Conservation (phyloP, 92 coral and sea anemone genomes). For the Parazoanthus darwini region DNA sequence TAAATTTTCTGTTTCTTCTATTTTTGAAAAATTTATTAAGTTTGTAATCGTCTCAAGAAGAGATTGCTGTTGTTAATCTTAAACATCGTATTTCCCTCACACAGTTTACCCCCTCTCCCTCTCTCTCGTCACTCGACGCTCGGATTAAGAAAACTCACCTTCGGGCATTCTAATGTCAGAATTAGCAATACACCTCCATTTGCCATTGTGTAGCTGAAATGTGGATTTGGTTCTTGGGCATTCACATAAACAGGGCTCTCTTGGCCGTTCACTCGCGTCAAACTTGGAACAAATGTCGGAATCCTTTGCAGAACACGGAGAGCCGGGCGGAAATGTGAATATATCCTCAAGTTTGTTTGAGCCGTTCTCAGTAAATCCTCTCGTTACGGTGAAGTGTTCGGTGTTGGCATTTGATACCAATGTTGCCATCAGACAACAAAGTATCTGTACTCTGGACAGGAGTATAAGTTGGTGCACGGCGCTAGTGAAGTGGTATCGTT, state of each 20-base stretch:
- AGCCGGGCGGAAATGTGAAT: neutral
- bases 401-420: slow-evolving; percentile 7
- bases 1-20: too few species aligned
- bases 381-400: slow-evolving; percentile 1
- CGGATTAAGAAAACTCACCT: neutral
- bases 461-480: neutral
- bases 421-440: neutral
- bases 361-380: slow-evolving; percentile 24
- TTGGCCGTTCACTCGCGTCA: neutral
- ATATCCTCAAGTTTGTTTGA: slow-evolving; percentile 32
- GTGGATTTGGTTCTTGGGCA: slow-evolving; percentile 15
- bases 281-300: neutral
- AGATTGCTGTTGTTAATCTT: too few species aligned
- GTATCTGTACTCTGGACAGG: neutral
- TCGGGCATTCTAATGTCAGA: neutral
- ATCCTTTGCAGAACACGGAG: neutral
- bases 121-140: too few species aligned
- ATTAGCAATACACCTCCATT: neutral
- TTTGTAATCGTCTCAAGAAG: too few species aligned
- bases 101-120: too few species aligned
- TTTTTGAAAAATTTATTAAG: too few species aligned
- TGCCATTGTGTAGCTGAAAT: neutral
- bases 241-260: slow-evolving; percentile 10
- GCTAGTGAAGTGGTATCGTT: neutral
- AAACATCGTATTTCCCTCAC: too few species aligned